These are phyloP conservation scores for Etia nguti DNA, from an alignment of 2,113 vertebrate species.

Conservation along the genomic window DNA sequence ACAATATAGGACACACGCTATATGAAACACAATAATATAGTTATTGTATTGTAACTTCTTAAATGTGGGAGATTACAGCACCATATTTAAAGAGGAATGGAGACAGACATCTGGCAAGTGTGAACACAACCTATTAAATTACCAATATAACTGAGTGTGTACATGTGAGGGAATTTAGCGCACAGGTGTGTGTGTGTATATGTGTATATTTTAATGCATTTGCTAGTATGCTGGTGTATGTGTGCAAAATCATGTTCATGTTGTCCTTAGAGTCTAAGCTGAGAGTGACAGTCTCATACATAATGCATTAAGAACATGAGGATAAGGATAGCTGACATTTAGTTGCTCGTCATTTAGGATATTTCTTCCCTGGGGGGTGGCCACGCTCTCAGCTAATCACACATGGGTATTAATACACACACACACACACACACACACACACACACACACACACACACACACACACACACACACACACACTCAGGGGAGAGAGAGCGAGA, in stretches of 20 bases:
- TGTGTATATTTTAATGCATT: not conserved
- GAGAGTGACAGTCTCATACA: slow-evolving; percentile 31
- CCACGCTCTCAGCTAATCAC: slow-evolving; percentile 12
- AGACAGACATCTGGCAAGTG: not conserved
- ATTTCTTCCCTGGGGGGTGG: slow-evolving; percentile 2
- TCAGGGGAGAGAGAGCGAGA: too few species aligned
- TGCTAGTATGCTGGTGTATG: not conserved
- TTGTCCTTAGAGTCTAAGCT: not conserved
- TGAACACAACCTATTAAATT: not conserved
- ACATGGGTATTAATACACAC: not conserved
- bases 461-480: not conserved
- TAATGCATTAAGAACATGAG: slow-evolving; percentile 30
- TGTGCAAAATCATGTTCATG: not conserved
- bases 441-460: not conserved
- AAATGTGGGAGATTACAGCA: not conserved
- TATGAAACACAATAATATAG: not conserved
- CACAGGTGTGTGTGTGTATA: not conserved
- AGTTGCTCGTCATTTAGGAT: slow-evolving; percentile 42
- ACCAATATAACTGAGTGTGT: not conserved
- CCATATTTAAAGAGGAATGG: not conserved
- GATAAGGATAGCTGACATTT: slow-evolving; percentile 54
- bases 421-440: not conserved
- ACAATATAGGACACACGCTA: not conserved
- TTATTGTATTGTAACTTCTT: not conserved
- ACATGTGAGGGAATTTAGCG: not conserved